phyloP scores from a whole-genome alignment of 2,888 invertebrate genomes.

The Ormyrus rosae region DNA sequence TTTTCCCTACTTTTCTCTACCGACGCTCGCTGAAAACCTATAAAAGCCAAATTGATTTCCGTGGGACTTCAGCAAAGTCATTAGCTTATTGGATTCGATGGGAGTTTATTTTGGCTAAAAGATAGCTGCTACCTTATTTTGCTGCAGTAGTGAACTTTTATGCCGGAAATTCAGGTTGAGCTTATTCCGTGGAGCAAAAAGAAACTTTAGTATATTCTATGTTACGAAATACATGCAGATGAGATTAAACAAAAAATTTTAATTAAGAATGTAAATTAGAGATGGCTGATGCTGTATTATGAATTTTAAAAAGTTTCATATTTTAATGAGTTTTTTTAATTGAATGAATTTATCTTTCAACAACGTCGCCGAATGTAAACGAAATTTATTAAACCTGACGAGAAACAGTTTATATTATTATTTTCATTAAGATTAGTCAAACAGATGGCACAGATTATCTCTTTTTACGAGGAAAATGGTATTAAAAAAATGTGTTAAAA shows the following conservation, averaged over 20 bases:
- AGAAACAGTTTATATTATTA: no score
- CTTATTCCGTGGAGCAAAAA: neutral
- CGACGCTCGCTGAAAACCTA: neutral
- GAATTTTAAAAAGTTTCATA: neutral
- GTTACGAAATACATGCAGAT: neutral
- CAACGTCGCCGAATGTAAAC: no score
- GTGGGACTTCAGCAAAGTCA: no score
- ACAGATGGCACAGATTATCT: no score
- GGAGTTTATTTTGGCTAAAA: neutral
- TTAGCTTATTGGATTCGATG: neutral
- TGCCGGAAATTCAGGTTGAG: no score
- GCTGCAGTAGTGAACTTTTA: no score
- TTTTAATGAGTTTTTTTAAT: no score
- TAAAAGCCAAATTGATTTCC: slow-evolving; percentile 13
- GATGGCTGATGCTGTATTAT: neutral
- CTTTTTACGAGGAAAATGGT: no score
- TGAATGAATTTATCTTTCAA: no score
- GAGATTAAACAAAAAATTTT: neutral
- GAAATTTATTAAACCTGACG: no score
- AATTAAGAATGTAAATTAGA: slow-evolving; percentile 10
- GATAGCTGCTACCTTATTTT: neutral
- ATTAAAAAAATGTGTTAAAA: no score
- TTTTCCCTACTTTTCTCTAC: neutral
- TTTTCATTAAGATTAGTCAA: no score
- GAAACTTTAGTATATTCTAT: neutral